These are phyloP conservation scores for Trachelus tabidus DNA, from an alignment of 2,888 invertebrate genomes.

Conservation along the genomic window DNA sequence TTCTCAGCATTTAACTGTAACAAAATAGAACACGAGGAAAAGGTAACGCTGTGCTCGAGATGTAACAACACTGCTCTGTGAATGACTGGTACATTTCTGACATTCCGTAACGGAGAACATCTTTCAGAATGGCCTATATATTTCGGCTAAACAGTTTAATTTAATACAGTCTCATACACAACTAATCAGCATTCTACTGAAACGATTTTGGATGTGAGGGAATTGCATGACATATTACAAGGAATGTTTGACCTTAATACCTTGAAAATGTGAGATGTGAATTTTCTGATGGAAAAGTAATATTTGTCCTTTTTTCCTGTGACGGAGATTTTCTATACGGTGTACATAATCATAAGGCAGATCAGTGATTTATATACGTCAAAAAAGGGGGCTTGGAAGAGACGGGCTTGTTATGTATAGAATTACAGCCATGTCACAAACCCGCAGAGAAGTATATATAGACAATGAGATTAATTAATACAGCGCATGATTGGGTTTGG, in stretches of 20 bases:
- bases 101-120: not conserved
- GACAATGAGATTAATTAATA: not conserved
- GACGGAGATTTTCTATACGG: not conserved
- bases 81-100: not conserved
- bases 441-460: not conserved
- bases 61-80: not conserved
- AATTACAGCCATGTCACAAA: not conserved
- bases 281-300: not conserved
- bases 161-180: not conserved
- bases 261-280: not conserved
- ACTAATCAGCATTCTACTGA: not conserved
- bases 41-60: not conserved
- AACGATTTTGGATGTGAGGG: not conserved
- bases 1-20: not conserved
- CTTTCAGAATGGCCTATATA: not conserved
- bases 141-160: not conserved
- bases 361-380: not conserved
- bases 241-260: not conserved
- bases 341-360: not conserved
- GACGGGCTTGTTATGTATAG: not conserved
- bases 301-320: not conserved
- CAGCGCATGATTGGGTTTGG: not conserved
- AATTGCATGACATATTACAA: not conserved
- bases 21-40: not conserved
- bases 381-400: not conserved